Evolutionary conservation across 2,888 invertebrate species (phyloP), one percentile per base, ranked within the genome.

Genomic region (Exephanes ischioxanthus): DNA sequence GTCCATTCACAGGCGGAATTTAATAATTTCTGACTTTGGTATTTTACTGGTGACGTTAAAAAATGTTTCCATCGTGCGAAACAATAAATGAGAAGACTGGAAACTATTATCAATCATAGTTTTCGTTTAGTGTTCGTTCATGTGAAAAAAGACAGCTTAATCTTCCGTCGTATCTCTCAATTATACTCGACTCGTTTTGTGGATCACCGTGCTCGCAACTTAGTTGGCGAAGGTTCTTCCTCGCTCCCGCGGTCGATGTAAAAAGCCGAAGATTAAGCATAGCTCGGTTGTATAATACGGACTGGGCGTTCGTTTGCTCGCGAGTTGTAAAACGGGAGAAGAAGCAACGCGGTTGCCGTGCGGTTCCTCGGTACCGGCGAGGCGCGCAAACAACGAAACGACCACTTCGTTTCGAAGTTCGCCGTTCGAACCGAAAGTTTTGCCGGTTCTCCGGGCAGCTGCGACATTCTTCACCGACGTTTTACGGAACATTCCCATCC

Each of bases 401-500:
- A 33, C 16, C 30, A n/a, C 58, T 30, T 16, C 26, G 30, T 26
- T 26, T 16, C 26, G 63, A 63, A 63, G 72, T 48, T 55, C 30
- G 72, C 48, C 63, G 58, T 58, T 79, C 51, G 73, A 68, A 79
- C 78, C 78, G 86, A 71, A 82, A 76, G 79, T 86, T 82, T 84
- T 55, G 75, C 76, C 71, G 84, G 86, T 82, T 75, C 78, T 80
- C 70, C 66, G 53, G 45, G 51, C 63, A 75, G 73, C 79, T 45
- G 70, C 26, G 51, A 71, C 75, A 82, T 84, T 81, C 75, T 88
- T 82, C 86, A 84, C 55, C 66, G 77, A 85, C 86, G 87, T 89
- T 89, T 89, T 87, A 86, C 87, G 85, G 81, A 76, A 88, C 80
- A 71, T 79, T 86, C 76, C 26, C 80, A 55, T 68, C 67, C 41